Base-by-base conservation (phyloP, 2,797 vertebrate genomes). In the Oceanodroma leucorhoa region DNA sequence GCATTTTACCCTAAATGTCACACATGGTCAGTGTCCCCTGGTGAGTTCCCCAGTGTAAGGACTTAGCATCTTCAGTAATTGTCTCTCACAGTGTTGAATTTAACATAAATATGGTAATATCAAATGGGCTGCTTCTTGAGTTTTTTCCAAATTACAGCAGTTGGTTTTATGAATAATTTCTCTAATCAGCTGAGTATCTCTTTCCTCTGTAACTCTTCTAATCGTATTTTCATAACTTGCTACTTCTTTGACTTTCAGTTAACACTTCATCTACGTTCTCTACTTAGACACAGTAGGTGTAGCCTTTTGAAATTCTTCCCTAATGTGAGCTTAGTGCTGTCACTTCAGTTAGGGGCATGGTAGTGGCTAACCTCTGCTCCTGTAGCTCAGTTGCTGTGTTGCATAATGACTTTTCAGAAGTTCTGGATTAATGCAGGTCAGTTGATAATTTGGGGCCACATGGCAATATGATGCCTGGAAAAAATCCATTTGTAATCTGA, bases 241-340 rank as follows among this genome's bases (percentile, higher is more conserved):
- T 78, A 87, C 41, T 79, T 92, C 79, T 93, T 38, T 92, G 89
- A 85, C 76, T 95, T 96, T 87, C 94, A 96, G 16, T 93, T 94
- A 91, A 94, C 41, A 83, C 60, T 95, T 93, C 50, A 54, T 93
- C 88, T 94, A 40, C 2, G 0, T 89, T 89, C 83, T 90, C 89
- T 84, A 79, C 84, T 87, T 91, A 88, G 43, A 71, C 34, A 45
- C 57, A 54, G 69, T 69, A 88, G 70, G 60, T 94, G 58, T 54
- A 91, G 34, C 51, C 24, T 79, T 97, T 87, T 88, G 72, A 93
- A 90, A 65, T 55, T 65, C 50, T 69, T 87, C 57, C 46, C 30
- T 83, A 60, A 76, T 83, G 78, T 67, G 62, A 83, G 82, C 86
- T 96, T 77, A 86, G 60, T 80, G 32, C 75, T 83, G 48, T 91